Base-by-base conservation (phyloP, 2,888 invertebrate genomes). In the Heterodera filipjevi region DNA sequence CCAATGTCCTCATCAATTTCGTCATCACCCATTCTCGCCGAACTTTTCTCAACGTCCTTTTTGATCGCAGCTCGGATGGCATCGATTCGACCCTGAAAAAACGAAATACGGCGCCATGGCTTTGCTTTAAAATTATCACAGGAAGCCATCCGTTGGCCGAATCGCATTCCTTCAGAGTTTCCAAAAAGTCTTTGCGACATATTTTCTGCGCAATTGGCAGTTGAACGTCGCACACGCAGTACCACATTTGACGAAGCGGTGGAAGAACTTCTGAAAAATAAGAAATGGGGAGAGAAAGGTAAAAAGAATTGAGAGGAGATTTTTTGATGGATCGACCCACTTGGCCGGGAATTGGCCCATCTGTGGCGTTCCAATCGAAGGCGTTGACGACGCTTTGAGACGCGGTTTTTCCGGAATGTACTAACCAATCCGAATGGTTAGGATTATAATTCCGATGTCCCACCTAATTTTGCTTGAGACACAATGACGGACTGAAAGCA, bases 401-500 rank as follows among this genome's bases (percentile, higher is more conserved):
- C 87, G 79, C 77, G 85, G 85, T 27, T 86, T 79, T 77, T 88
- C 88, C 14, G 88, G 88, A 81, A 88, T 87, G 70, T 82, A 84
- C 75, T 75, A 27, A 19, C 10, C 33, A 75, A 75, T 64, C 3
- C n/a, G 22, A 27, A 22, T 27, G 8, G n/a, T n/a, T n/a, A n/a
- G n/a, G n/a, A n/a, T n/a, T n/a, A n/a, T n/a, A n/a, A n/a, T n/a
- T n/a, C n/a, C n/a, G n/a, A n/a, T n/a, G 22, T 30, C 27, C 33
- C 35, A 64, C 75, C 27, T 82, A 82, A 79, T 88, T 84, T 53
- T 86, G 83, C 68, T 87, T 75, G 76, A 87, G 87, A 82, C 16
- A 87, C 87, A 84, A 88, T 86, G 12, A 89, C 64, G 3, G 93
- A 93, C 91, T 99, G 98, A 89, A 94, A 96, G 76, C 93, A 92